A percentile compares a stretch with the other conserved stretches of the same genome.
Conservation (phyloP, 2,888 invertebrate genomes). For the Drosophila mimica region DNA sequence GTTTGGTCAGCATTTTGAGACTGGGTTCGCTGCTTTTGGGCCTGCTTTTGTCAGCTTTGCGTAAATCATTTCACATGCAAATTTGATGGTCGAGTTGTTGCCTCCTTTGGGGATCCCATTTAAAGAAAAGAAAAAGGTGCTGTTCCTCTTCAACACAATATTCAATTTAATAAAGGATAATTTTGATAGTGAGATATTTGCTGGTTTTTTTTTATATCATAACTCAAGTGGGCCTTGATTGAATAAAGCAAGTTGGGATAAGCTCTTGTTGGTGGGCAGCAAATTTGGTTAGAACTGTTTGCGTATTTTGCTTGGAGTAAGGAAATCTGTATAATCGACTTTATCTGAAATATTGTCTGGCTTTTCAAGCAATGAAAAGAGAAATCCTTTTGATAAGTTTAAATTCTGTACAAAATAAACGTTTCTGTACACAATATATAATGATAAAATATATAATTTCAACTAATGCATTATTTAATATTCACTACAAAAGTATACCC, state of each 20-base stretch:
- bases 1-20: conserved; percentile 42
- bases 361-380: not conserved
- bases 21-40: conserved; percentile 12
- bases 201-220: conserved; percentile 6
- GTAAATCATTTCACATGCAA: conserved; percentile 49
- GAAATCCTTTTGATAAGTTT: not conserved
- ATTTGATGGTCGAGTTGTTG: conserved; percentile 38
- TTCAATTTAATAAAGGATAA: conserved; percentile 58
- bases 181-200: conserved; percentile 21
- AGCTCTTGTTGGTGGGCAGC: conserved; percentile 1
- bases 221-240: conserved; percentile 53
- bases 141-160: conserved; percentile 17
- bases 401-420: not conserved
- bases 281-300: conserved; percentile 3
- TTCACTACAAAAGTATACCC: not conserved
- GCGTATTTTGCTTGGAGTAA: not conserved
- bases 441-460: too few species aligned
- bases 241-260: conserved; percentile 31
- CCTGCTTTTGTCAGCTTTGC: conserved; percentile 46
- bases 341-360: not conserved
- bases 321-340: not conserved
- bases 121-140: conserved; percentile 12
- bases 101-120: conserved; percentile 21
- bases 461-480: not conserved
- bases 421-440: not conserved